Conservation (phyloP, 2,888 invertebrate genomes). For the Erpobdella octoculata region DNA sequence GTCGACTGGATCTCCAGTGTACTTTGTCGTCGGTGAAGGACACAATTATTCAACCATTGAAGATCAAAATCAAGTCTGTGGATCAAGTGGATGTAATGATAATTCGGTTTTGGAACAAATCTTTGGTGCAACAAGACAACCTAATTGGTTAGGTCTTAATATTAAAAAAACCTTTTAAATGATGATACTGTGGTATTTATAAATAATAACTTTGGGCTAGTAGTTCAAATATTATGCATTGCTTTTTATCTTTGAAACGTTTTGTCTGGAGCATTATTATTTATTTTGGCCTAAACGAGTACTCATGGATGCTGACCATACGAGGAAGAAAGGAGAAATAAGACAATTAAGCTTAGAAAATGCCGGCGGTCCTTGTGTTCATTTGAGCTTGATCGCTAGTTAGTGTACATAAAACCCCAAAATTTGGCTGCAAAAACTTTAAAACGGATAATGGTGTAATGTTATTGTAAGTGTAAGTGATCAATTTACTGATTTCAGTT, state of each 20-base stretch:
- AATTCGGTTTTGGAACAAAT: conserved; percentile 52
- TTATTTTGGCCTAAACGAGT: not conserved
- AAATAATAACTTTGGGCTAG: too few species aligned
- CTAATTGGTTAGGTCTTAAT: conserved; percentile 30
- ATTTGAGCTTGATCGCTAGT: too few species aligned
- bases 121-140: conserved; percentile 44
- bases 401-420: too few species aligned
- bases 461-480: too few species aligned
- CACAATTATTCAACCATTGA: conserved; percentile 64
- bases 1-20: conserved; percentile 84
- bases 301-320: not conserved
- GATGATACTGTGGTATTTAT: not conserved
- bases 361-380: too few species aligned
- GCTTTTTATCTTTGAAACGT: not conserved
- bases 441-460: too few species aligned
- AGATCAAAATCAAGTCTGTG: conserved; percentile 65
- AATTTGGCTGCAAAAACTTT: too few species aligned
- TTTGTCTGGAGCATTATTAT: not conserved
- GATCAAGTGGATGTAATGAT: conserved; percentile 50
- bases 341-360: too few species aligned
- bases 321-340: too few species aligned
- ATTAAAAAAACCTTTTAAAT: not conserved
- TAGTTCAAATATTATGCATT: not conserved
- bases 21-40: conserved; percentile 78
- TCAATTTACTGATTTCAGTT: conserved; percentile 50